phyloP scores from a whole-genome alignment of 2,888 invertebrate species.

The Smittia aterrima region DNA sequence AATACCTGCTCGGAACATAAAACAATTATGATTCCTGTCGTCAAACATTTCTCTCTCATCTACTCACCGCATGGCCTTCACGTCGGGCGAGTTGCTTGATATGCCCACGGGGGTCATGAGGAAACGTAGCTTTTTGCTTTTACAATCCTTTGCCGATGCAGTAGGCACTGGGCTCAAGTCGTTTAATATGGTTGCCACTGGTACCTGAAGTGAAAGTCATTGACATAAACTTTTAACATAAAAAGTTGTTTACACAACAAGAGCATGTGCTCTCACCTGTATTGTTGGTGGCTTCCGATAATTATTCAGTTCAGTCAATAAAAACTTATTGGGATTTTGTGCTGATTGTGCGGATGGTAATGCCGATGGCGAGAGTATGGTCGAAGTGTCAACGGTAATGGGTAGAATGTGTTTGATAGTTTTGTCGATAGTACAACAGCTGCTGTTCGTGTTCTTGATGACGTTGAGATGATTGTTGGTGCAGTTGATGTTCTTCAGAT shows the following conservation, averaged over 20 bases:
- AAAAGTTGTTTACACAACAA: neutral
- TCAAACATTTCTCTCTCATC: neutral
- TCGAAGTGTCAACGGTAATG: constrained; percentile 24
- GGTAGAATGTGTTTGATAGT: constrained; percentile 32
- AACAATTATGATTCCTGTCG: neutral
- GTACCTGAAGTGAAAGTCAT: constrained; percentile 3
- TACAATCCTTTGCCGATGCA: constrained; percentile 44
- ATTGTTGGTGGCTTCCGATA: constrained; percentile 44
- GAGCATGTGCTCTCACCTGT: constrained; percentile 43
- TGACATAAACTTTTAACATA: no score
- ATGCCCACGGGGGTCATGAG: constrained; percentile 45
- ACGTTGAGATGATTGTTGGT: constrained; percentile 41
- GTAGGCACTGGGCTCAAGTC: constrained; percentile 45
- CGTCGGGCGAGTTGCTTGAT: constrained; percentile 46
- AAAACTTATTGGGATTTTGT: constrained; percentile 42
- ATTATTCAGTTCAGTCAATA: constrained; percentile 45
- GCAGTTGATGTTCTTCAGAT: constrained; percentile 27
- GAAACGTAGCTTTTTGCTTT: constrained; percentile 44
- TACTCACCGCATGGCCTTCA: constrained; percentile 47
- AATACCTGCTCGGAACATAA: constrained; percentile 60
- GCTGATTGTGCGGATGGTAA: constrained; percentile 40
- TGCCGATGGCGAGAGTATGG: constrained; percentile 37
- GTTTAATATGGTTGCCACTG: constrained; percentile 45
- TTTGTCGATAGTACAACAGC: constrained; percentile 34
- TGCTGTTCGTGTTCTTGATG: constrained; percentile 42